A percentile compares a stretch with the other conserved stretches of the same genome.
phyloP scores from a whole-genome alignment of 2,113 vertebrate species.

The Oenanthe oenanthe region DNA sequence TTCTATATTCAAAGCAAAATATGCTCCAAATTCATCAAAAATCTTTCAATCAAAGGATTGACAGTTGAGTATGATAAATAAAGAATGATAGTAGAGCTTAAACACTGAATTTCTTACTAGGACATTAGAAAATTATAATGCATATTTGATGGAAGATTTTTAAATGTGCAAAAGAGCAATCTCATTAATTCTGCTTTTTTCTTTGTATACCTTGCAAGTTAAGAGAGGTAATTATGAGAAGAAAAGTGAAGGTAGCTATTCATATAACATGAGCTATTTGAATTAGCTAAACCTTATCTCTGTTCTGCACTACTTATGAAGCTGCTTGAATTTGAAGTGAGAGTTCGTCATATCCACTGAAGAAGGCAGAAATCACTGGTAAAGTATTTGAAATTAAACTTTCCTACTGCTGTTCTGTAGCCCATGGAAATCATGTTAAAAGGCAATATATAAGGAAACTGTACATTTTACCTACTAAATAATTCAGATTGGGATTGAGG shows the following conservation, averaged over 20 bases:
- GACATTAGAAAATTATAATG: background rate
- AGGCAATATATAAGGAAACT: background rate
- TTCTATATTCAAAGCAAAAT: background rate
- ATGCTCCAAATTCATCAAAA: background rate
- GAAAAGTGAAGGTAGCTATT: background rate
- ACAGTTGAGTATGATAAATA: background rate
- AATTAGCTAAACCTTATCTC: background rate
- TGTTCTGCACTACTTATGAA: background rate
- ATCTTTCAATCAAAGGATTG: background rate
- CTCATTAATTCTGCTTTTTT: slow-evolving; percentile 9
- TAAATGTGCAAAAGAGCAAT: background rate
- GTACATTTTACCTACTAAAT: background rate
- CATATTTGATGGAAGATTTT: background rate
- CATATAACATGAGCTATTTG: background rate
- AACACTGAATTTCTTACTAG: background rate
- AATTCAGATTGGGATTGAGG: background rate
- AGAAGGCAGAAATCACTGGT: background rate
- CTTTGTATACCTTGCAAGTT: background rate
- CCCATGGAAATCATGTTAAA: background rate
- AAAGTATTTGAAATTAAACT: background rate
- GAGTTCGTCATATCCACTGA: background rate
- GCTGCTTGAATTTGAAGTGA: background rate
- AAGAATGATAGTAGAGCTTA: background rate
- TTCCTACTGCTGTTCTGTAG: background rate
- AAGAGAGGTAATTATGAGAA: background rate